These are phyloP conservation scores for Danaus chrysippus DNA, from an alignment of 2,888 invertebrate species.

Conservation along the genomic window DNA sequence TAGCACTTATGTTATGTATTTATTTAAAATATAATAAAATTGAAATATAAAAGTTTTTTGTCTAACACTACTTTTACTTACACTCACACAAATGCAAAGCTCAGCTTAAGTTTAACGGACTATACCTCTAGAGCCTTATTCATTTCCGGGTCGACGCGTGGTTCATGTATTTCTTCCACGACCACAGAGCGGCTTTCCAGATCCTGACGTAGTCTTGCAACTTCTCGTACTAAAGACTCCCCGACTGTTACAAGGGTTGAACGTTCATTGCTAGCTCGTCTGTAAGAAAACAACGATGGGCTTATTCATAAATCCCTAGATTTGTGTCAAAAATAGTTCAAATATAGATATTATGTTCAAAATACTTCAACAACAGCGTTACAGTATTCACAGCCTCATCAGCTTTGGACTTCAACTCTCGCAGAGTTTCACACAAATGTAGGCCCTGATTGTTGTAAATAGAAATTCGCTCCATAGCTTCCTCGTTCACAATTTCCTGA, in stretches of 20 bases:
- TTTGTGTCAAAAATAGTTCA: neutral
- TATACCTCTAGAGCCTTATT: constrained; percentile 52
- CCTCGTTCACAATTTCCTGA: constrained; percentile 40
- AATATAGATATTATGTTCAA: neutral
- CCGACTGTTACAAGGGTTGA: constrained; percentile 56
- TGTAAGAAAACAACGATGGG: constrained; percentile 30
- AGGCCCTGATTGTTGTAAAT: constrained; percentile 60
- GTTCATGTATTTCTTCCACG: constrained; percentile 44
- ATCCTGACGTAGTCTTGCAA: constrained; percentile 57
- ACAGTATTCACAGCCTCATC: constrained; percentile 53
- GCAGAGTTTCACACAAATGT: constrained; percentile 58
- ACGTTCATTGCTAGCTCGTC: constrained; percentile 58
- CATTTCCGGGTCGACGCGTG: constrained; percentile 42
- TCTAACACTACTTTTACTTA: too few species aligned
- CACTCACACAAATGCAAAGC: too few species aligned
- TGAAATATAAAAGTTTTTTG: too few species aligned
- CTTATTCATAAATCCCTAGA: constrained; percentile 7
- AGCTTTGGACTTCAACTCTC: constrained; percentile 53
- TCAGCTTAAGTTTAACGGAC: too few species aligned
- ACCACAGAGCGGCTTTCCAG: constrained; percentile 44
- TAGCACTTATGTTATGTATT: too few species aligned
- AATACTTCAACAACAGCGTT: constrained; percentile 58
- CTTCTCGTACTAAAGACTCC: constrained; percentile 62
- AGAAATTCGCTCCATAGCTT: constrained; percentile 52
- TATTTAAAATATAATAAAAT: too few species aligned